Percentiles rank a stretch among this genome's conserved stretches.
phyloP scores from a whole-genome alignment of 1,140 invertebrate genomes.

The Drosophila varians region DNA sequence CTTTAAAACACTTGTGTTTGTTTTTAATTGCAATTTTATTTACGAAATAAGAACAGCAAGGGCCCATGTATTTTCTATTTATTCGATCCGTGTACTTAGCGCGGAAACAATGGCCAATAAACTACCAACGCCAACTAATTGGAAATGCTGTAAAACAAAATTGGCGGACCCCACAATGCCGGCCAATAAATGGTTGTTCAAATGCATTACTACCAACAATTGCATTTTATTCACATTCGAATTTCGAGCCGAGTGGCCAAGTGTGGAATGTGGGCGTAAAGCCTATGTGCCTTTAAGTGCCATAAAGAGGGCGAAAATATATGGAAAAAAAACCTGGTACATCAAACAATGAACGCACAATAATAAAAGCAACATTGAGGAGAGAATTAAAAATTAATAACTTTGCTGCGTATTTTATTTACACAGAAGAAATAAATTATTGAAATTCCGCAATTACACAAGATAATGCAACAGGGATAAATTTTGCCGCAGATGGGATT shows the following conservation, averaged over 20 bases:
- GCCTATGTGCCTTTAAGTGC: constrained; percentile 35
- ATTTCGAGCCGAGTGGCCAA: not conserved
- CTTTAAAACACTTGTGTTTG: constrained; percentile 30
- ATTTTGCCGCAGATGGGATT: not conserved
- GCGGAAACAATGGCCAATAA: constrained; percentile 78
- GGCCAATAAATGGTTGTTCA: constrained; percentile 61
- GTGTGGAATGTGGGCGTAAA: constrained; percentile 2
- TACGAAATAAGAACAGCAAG: constrained; percentile 36
- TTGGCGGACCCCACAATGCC: constrained; percentile 60
- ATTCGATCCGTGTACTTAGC: constrained; percentile 57
- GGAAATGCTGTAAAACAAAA: constrained; percentile 74
- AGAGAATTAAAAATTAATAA: constrained; percentile 76
- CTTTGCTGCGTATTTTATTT: constrained; percentile 65
- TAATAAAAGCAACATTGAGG: constrained; percentile 42
- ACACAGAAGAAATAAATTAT: constrained; percentile 78
- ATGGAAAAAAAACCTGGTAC: constrained; percentile 23
- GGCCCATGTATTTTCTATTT: constrained; percentile 20
- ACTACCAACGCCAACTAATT: constrained; percentile 72
- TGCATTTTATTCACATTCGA: constrained; percentile 37
- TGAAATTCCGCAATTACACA: constrained; percentile 76
- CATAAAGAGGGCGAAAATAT: constrained; percentile 22
- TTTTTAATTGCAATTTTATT: constrained; percentile 54
- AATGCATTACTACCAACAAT: constrained; percentile 50
- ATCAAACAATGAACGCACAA: constrained; percentile 33
- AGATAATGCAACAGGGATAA: constrained; percentile 40